Percentiles rank a stretch among this genome's conserved stretches.
These are phyloP conservation scores for Drosophila mulleri DNA, from an alignment of 2,888 invertebrate genomes.

Conservation along the genomic window DNA sequence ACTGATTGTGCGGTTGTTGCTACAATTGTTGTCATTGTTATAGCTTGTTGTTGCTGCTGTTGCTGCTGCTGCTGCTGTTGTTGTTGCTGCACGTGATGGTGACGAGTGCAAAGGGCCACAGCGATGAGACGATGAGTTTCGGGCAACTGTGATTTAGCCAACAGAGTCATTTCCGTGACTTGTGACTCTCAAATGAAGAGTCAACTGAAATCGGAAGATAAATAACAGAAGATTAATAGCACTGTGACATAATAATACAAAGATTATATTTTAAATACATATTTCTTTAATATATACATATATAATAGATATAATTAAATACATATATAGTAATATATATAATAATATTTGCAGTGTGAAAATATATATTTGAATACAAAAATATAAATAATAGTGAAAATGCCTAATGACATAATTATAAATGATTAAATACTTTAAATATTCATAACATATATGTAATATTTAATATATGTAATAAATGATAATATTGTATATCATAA, in stretches of 20 bases:
- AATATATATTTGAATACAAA: too few relatives aligned
- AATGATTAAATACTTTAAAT: too few relatives aligned
- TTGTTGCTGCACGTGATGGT: conserved; percentile 71
- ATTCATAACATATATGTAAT: too few relatives aligned
- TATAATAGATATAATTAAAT: too few relatives aligned
- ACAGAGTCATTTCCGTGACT: conserved; percentile 1
- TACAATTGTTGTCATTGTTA: conserved; percentile 74
- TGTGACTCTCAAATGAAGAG: conserved; percentile 21
- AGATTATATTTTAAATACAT: neutral
- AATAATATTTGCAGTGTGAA: too few relatives aligned
- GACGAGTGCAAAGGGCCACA: conserved; percentile 51
- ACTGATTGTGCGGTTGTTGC: conserved; percentile 77
- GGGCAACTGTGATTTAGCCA: conserved; percentile 46
- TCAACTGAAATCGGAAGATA: neutral
- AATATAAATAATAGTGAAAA: too few relatives aligned
- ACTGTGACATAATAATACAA: neutral
- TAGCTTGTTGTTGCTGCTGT: conserved; percentile 45
- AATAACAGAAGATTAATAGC: too few relatives aligned
- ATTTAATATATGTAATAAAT: too few relatives aligned
- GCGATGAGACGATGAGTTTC: conserved; percentile 13
- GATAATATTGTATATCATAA: too few relatives aligned
- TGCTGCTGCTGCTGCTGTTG: conserved; percentile 59
- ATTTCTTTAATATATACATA: neutral
- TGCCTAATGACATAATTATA: too few relatives aligned
- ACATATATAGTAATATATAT: too few relatives aligned